These are phyloP conservation scores for Drosophila seclusa DNA, from an alignment of 2,888 invertebrate genomes.

Conservation along the genomic window DNA sequence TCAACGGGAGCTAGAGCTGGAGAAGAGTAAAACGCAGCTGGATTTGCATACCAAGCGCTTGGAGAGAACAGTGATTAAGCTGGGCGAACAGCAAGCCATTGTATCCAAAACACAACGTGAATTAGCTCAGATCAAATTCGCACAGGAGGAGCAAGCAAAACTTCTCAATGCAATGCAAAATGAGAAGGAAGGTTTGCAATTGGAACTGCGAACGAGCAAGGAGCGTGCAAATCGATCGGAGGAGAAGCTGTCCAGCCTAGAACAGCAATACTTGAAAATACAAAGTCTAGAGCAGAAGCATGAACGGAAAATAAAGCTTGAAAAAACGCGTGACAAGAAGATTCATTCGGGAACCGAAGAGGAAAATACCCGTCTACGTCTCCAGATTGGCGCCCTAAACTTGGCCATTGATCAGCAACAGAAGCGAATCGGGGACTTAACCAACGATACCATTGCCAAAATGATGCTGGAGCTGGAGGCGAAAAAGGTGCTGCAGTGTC, in stretches of 20 bases:
- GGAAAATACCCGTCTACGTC: slow-evolving; percentile 63
- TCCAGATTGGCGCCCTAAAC: slow-evolving; percentile 76
- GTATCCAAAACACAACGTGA: slow-evolving; percentile 29
- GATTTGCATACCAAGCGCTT: slow-evolving; percentile 23
- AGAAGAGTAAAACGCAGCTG: slow-evolving; percentile 21
- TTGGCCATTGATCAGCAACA: slow-evolving; percentile 49
- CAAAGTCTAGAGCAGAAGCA: slow-evolving; percentile 30
- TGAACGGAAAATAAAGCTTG: slow-evolving; percentile 63
- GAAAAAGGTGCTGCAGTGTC: slow-evolving; percentile 8
- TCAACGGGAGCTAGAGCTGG: slow-evolving; percentile 16
- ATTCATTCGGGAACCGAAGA: slow-evolving; percentile 47
- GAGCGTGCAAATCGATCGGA: slow-evolving; percentile 20
- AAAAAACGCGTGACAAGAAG: slow-evolving; percentile 56
- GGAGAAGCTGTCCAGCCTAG: slow-evolving; percentile 15
- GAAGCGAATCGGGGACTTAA: background rate
- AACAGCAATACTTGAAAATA: slow-evolving; percentile 13
- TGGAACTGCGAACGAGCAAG: slow-evolving; percentile 14
- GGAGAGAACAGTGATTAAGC: slow-evolving; percentile 27
- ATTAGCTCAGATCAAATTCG: slow-evolving; percentile 3
- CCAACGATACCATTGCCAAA: background rate
- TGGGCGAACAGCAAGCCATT: slow-evolving; percentile 36
- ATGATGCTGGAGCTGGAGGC: slow-evolving; percentile 26
- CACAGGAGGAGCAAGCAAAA: slow-evolving; percentile 18
- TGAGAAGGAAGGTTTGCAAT: slow-evolving; percentile 25
- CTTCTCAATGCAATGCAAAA: slow-evolving; percentile 13